Base-by-base conservation (phyloP, 2,113 vertebrate genomes). In the Hemichromis elongatus region DNA sequence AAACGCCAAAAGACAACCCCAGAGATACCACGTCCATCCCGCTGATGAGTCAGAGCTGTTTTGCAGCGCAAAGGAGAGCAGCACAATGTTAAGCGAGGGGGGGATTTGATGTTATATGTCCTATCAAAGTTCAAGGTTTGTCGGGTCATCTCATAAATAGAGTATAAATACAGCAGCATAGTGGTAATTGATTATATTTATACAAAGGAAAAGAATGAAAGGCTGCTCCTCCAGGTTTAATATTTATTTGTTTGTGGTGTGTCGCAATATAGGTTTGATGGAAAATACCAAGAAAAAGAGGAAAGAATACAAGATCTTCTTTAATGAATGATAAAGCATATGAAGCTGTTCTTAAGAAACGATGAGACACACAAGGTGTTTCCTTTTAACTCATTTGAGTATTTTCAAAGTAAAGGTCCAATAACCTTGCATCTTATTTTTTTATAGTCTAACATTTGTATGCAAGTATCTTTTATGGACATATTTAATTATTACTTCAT, bases 121-220 rank as follows among this genome's bases (percentile, higher is more conserved):
- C 24, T 73, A 18, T n/a, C 35, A 42, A 45, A 73, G 26, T 45
- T 70, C 37, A 70, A 70, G 66, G 16, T 45, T 70, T 70, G 21
- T 45, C 21, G 16, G 63, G 63, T 70, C 37, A 70, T 26, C 21
- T 70, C 21, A 70, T 45, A 45, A 26, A 45, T 47, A 70, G 14
- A 40, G n/a, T n/a, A n/a, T n/a, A n/a, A 70, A 13, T 26, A 45
- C 2, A 70, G 40, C 66, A 70, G 40, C 40, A 21, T 18, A 47
- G 66, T 73, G 5, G 40, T 47, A 28, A 73, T 73, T 28, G 1
- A 4, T 70, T 42, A 70, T 70, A 26, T 45, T 70, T 45, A 47
- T 73, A 28, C 40, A 73, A 18, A 73, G 2, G 24, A 73, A 73
- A 73, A 47, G 13, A 30, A 16, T 73, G 16, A 24, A 45, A 50